A percentile compares a stretch with the other conserved stretches of the same genome.
Evolutionary conservation across 1,140 invertebrate genomes (phyloP).

Genomic region (Drosophila biarmipes): DNA sequence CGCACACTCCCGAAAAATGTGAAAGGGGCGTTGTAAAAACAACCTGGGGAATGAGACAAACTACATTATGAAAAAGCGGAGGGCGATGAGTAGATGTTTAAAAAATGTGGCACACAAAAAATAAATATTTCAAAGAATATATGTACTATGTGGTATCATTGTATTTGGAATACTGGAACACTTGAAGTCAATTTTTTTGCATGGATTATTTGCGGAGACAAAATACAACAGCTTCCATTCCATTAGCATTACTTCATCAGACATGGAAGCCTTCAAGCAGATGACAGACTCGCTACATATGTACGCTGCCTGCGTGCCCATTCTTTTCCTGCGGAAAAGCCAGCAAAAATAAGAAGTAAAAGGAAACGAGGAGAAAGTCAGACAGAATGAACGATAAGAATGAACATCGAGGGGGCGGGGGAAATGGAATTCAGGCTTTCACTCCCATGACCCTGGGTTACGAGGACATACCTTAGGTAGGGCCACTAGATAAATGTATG

Average conservation of each 20-base stretch:
- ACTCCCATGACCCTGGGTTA: neutral
- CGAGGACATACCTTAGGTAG: no score
- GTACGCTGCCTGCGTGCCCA: neutral
- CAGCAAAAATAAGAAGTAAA: neutral
- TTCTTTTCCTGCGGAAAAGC: conserved; percentile 1
- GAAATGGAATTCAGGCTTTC: neutral
- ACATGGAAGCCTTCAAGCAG: conserved; percentile 21
- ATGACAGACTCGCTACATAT: conserved; percentile 16
- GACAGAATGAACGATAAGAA: conserved; percentile 18
- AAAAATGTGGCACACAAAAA: neutral
- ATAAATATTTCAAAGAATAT: neutral
- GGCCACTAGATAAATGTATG: no score
- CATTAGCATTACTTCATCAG: conserved; percentile 46
- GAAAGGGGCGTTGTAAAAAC: neutral
- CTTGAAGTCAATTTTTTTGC: neutral
- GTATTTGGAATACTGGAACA: neutral
- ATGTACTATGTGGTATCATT: neutral
- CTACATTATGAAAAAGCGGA: conserved; percentile 21
- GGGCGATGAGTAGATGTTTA: neutral
- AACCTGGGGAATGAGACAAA: conserved; percentile 13
- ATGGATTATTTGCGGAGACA: conserved; percentile 13
- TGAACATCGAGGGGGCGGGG: conserved; percentile 1
- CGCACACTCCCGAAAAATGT: conserved; percentile 18
- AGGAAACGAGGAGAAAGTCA: neutral
- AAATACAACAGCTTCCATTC: conserved; percentile 42